These are phyloP conservation scores for Ooceraea biroi DNA, from an alignment of 1,140 invertebrate species.

Conservation along the genomic window DNA sequence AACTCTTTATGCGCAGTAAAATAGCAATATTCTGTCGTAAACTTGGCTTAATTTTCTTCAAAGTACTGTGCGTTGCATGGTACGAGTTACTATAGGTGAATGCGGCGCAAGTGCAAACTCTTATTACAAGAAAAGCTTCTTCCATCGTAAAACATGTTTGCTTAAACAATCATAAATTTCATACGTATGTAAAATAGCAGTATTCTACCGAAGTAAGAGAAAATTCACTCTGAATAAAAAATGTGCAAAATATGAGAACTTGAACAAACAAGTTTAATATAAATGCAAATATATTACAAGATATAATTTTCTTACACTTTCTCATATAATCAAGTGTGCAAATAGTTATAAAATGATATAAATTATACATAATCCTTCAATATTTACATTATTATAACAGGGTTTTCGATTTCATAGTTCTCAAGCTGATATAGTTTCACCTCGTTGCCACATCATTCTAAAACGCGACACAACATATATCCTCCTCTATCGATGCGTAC, in stretches of 20 bases:
- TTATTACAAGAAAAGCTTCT: slow-evolving; percentile 37
- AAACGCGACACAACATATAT: slow-evolving; percentile 34
- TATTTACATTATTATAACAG: not conserved
- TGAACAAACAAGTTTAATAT: too few species aligned
- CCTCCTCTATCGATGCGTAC: slow-evolving; percentile 16
- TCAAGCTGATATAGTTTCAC: not conserved
- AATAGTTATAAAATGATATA: not conserved
- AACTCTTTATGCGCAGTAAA: slow-evolving; percentile 17
- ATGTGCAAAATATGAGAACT: too few species aligned
- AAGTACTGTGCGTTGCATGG: not conserved
- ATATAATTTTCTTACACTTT: too few species aligned
- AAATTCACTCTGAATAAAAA: too few species aligned
- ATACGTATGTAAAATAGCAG: not conserved
- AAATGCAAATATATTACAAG: too few species aligned
- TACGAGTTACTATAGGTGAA: too few species aligned
- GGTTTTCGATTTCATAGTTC: not conserved
- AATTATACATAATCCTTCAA: not conserved
- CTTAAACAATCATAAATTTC: not conserved
- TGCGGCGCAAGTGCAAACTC: not conserved
- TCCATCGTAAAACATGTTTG: slow-evolving; percentile 10
- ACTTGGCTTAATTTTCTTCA: slow-evolving; percentile 41
- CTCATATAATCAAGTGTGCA: too few species aligned
- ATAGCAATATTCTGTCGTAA: slow-evolving; percentile 24
- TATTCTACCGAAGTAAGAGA: not conserved
- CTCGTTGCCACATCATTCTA: not conserved